A percentile compares a stretch with the other conserved stretches of the same genome.
Evolutionary conservation across 2,797 vertebrate genomes (phyloP).

Genomic region (Ctenopoma multispine): DNA sequence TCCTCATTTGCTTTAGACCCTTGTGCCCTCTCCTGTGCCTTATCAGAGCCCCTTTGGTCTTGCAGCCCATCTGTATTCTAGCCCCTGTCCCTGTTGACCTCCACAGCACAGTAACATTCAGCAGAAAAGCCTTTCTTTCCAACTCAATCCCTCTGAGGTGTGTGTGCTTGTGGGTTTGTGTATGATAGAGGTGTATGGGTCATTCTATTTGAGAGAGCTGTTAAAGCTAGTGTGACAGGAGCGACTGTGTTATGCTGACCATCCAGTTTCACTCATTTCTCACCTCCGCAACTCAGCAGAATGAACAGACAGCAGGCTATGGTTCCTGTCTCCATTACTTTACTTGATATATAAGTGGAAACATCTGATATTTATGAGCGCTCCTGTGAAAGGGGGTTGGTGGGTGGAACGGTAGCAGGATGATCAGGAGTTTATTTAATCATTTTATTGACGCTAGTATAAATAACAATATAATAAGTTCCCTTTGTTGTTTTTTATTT

Average conservation of each 20-base stretch:
- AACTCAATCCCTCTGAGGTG: conserved; percentile 46
- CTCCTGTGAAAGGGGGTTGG: conserved; percentile 13
- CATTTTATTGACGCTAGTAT: conserved; percentile 29
- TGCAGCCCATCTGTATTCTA: conserved; percentile 65
- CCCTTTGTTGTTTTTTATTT: too few relatives aligned
- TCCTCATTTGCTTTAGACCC: conserved; percentile 52
- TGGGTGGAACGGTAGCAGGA: neutral
- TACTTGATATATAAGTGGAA: conserved; percentile 65
- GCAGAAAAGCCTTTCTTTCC: conserved; percentile 61
- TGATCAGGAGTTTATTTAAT: conserved; percentile 15
- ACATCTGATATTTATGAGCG: conserved; percentile 65
- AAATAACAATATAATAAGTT: neutral
- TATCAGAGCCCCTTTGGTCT: conserved; percentile 73
- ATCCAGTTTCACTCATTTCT: conserved; percentile 74
- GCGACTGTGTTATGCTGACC: conserved; percentile 73
- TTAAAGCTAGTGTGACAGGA: conserved; percentile 73
- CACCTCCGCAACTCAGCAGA: conserved; percentile 75
- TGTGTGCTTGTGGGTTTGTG: conserved; percentile 37
- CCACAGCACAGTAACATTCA: conserved; percentile 57
- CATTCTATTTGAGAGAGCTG: conserved; percentile 73
- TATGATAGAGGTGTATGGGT: conserved; percentile 59
- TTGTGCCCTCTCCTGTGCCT: conserved; percentile 59
- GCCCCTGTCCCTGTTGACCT: conserved; percentile 62
- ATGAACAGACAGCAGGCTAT: conserved; percentile 55
- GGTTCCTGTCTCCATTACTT: conserved; percentile 71